Conservation (phyloP, 2,113 vertebrate species). For the Saguinus midas region DNA sequence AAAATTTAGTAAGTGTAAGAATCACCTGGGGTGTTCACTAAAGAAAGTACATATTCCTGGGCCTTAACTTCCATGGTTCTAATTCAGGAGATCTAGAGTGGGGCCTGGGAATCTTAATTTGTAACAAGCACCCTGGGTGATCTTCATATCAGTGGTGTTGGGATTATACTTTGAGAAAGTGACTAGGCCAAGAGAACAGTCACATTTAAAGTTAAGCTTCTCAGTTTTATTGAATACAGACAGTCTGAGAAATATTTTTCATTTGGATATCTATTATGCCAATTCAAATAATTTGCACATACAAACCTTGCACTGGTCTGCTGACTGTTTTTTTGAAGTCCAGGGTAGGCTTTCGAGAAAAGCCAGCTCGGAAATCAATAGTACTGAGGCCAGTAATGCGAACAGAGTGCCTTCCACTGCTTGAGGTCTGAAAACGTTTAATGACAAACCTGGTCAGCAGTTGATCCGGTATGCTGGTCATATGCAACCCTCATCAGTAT, state of each 20-base stretch:
- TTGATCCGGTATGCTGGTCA: neutral
- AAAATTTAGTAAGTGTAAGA: neutral
- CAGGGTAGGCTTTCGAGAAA: constrained; percentile 92
- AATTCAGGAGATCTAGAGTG: neutral
- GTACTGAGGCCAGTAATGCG: constrained; percentile 97
- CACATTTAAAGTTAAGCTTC: neutral
- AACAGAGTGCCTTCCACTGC: constrained; percentile 94
- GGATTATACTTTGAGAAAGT: neutral
- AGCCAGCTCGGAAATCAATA: constrained; percentile 96
- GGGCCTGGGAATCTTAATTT: neutral
- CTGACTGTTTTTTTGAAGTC: constrained; percentile 94
- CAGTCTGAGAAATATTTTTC: neutral
- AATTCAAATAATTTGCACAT: neutral
- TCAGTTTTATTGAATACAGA: neutral
- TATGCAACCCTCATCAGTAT: neutral
- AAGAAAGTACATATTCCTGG: neutral
- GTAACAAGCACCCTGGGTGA: neutral
- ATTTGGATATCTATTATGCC: neutral
- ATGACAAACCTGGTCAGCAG: neutral
- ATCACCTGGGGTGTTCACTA: neutral
- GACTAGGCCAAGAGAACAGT: neutral
- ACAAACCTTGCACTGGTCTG: constrained; percentile 95
- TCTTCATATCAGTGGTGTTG: neutral
- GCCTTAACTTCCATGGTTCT: neutral
- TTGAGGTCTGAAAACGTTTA: constrained; percentile 87